Evolutionary conservation across 2,888 invertebrate genomes (phyloP), one percentile per base, ranked within the genome.

Genomic region (Dryobota labecula): DNA sequence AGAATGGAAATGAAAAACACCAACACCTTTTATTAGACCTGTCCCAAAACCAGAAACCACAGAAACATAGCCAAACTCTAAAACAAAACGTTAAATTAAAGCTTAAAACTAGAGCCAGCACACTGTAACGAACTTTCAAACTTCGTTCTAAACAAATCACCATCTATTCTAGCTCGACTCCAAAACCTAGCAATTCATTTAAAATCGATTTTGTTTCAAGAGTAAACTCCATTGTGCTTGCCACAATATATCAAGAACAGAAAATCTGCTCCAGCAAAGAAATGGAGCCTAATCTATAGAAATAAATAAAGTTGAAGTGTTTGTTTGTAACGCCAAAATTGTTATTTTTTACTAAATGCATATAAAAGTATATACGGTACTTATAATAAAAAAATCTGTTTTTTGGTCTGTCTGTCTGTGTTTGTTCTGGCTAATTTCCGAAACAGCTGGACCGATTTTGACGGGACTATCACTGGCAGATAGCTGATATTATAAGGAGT

Each of bases 201-300:
- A 63, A 66, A 70, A 70, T 77, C 54, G 64, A 80, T 76, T 76
- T 76, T 61, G 56, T 65, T 80, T 62, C 18, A 49, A 62, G 13
- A 41, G 63, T 47, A 15, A 70, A 58, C 63, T 79, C 53, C 36
- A 43, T 54, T 73, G 20, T 47, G 43, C 11, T 13, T 43, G 18
- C 20, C 43, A 76, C 27, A 9, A 20, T 38, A 62, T 18, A 20
- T 27, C 2, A 13, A 45, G 13, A 36, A 18, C 62, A 80, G 76
- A 66, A 70, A 45, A 45, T 8, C 36, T 49, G 58, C 15, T 30
- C 6, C 9, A 33, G 18, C 9, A 4, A 18, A 33, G 9, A 33
- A 27, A 51, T 27, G 27, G 8, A 27, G 18, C 1, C 27, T 27
- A 38, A 20, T 53, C 18, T 27, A 27, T 27, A n/a, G n/a, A n/a